Evolutionary conservation across 1,140 invertebrate species (phyloP).

Genomic region (Drosophila pectinifera): DNA sequence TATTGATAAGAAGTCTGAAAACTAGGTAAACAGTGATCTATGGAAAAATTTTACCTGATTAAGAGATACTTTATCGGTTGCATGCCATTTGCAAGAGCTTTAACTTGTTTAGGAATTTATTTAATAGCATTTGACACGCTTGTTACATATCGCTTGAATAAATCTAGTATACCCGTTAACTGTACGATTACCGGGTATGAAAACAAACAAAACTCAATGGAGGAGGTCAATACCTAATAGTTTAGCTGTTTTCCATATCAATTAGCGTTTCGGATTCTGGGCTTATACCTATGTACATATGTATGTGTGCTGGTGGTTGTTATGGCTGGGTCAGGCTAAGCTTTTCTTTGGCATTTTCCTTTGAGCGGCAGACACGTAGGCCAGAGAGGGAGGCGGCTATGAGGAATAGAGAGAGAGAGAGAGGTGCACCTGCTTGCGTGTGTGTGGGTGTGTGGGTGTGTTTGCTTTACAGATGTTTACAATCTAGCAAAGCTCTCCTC

Average conservation of each 20-base stretch:
- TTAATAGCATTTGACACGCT: neutral
- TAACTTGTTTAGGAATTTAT: neutral
- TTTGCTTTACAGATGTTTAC: constrained; percentile 63
- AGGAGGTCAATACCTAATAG: constrained; percentile 28
- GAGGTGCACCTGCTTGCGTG: constrained; percentile 50
- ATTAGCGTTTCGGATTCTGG: constrained; percentile 23
- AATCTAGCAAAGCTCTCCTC: constrained; percentile 39
- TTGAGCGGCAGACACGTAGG: neutral
- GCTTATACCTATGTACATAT: constrained; percentile 1
- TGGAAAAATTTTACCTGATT: neutral
- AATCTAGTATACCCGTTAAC: constrained; percentile 7
- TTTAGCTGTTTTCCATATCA: constrained; percentile 22
- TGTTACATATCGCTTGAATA: neutral
- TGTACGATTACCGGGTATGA: constrained; percentile 27
- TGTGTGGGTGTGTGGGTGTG: constrained; percentile 26
- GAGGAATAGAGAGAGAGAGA: constrained; percentile 4
- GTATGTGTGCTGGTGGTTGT: neutral
- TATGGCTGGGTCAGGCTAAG: constrained; percentile 1
- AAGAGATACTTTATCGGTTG: neutral
- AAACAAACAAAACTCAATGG: constrained; percentile 41
- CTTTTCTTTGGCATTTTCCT: constrained; percentile 34
- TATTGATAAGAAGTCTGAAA: constrained; percentile 6
- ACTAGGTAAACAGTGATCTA: neutral
- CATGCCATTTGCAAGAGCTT: neutral
- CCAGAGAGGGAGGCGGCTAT: neutral